A percentile compares a stretch with the other conserved stretches of the same genome.
phyloP scores from a whole-genome alignment of 2,888 invertebrate species.

The Nomada goodeniana region DNA sequence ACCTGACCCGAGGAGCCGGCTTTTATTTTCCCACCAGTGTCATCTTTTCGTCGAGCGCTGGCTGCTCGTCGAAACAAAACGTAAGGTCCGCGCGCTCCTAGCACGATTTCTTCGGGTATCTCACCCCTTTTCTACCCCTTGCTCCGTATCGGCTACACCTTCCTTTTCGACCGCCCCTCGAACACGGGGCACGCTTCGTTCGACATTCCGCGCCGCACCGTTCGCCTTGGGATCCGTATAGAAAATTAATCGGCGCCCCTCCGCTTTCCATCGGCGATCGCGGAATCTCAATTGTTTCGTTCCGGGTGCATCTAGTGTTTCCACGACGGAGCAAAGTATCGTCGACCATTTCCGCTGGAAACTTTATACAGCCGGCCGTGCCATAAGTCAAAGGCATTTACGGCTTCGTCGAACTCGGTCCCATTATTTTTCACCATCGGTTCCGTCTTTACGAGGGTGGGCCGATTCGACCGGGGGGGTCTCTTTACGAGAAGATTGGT shows the following conservation, averaged over 20 bases:
- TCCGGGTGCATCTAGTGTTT: background rate
- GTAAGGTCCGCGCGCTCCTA: conserved; percentile 62
- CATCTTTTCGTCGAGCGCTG: conserved; percentile 57
- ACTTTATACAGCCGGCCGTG: background rate
- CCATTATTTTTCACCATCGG: conserved; percentile 67
- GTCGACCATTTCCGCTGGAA: background rate
- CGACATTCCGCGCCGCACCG: conserved; percentile 10
- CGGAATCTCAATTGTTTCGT: background rate
- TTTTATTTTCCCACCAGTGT: conserved; percentile 70
- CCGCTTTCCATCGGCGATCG: background rate
- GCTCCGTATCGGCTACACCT: background rate
- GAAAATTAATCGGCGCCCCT: too few species aligned
- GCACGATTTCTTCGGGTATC: conserved; percentile 69
- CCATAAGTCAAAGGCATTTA: conserved; percentile 61
- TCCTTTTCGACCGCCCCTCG: background rate
- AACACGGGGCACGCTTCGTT: conserved; percentile 3
- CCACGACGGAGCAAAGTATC: background rate
- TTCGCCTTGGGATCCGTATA: conserved; percentile 7
- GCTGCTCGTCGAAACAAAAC: conserved; percentile 68
- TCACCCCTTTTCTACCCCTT: conserved; percentile 38
- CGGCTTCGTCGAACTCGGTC: conserved; percentile 47
- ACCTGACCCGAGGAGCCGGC: conserved; percentile 51
- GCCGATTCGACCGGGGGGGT: conserved; percentile 51
- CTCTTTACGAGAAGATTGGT: conserved; percentile 67
- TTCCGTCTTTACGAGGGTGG: conserved; percentile 56